Evolutionary conservation across 2,888 invertebrate species (phyloP), one percentile per base, ranked within the genome.

Genomic region (Gasteruption jaculator): DNA sequence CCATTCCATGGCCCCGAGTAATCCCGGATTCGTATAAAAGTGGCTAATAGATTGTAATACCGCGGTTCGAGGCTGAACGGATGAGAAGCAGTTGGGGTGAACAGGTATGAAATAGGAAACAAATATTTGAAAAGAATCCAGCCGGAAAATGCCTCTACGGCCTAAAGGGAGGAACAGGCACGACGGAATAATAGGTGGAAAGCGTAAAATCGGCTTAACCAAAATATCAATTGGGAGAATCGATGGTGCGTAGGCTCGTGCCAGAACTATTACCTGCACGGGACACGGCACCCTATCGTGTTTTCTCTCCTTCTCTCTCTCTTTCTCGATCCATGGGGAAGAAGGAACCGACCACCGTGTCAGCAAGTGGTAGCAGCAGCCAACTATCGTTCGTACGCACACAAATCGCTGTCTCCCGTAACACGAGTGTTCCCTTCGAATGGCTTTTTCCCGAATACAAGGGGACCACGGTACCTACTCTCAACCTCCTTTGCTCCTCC

Each of bases 261-360:
- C 61, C 60, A 36, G 49, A 42, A 50, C 53, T 48, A 53, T 58
- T 57, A 58, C 54, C 56, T 56, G 56, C 51, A 48, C 46, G 49
- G 46, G 49, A 43, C n/a, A n/a, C n/a, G n/a, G n/a, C n/a, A n/a
- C n/a, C n/a, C n/a, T n/a, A n/a, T n/a, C n/a, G n/a, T n/a, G n/a
- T n/a, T n/a, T n/a, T n/a, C n/a, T n/a, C n/a, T n/a, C n/a, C n/a
- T n/a, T n/a, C n/a, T n/a, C n/a, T n/a, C n/a, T n/a, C n/a, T 50
- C 48, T 49, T 54, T 57, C 41, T 50, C 50, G 48, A 43, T 37
- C 41, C 40, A 48, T 47, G 45, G 41, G 44, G 45, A 43, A 39
- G 34, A 11, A 20, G 32, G 8, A n/a, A 25, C 11, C 53, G 48
- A 50, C 48, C 50, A 50, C 53, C 50, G 43, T 41, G 41, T n/a